Evolutionary conservation across 2,113 vertebrate genomes (phyloP).

Genomic region (Rhizomys pruinosus): DNA sequence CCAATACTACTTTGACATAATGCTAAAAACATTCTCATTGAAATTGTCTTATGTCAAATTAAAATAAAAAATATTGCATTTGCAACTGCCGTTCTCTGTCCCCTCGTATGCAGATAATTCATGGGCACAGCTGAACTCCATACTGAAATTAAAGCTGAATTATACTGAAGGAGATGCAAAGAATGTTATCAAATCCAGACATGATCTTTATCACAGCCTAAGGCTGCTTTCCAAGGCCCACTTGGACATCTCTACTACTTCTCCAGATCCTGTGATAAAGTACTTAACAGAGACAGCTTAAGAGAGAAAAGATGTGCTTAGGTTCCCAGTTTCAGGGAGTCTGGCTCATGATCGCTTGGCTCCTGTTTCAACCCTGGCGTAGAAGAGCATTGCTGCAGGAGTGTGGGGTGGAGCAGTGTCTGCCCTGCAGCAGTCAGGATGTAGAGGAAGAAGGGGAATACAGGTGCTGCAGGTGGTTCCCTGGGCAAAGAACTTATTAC

Average conservation of each 20-base stretch:
- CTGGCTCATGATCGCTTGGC: too few relatives aligned
- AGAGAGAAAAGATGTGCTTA: too few relatives aligned
- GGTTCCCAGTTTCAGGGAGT: neutral
- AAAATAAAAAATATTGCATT: neutral
- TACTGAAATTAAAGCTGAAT: neutral
- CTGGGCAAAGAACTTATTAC: too few relatives aligned
- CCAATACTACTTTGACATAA: neutral
- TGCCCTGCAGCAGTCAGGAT: too few relatives aligned
- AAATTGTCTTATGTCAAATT: neutral
- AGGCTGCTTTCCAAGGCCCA: neutral
- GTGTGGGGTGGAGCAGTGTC: too few relatives aligned
- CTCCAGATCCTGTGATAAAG: neutral
- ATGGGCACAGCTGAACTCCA: neutral
- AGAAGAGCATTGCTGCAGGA: neutral
- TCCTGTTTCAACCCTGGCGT: too few relatives aligned
- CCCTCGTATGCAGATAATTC: too few relatives aligned
- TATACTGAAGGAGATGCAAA: neutral
- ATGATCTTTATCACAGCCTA: neutral
- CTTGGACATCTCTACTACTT: neutral
- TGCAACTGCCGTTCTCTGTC: too few relatives aligned
- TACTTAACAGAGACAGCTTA: neutral
- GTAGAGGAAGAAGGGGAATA: too few relatives aligned
- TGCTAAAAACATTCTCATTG: neutral
- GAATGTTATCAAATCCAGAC: neutral
- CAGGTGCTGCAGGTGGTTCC: too few relatives aligned